phyloP scores from a whole-genome alignment of 2,888 invertebrate species.

The Cacoxenus indagator region DNA sequence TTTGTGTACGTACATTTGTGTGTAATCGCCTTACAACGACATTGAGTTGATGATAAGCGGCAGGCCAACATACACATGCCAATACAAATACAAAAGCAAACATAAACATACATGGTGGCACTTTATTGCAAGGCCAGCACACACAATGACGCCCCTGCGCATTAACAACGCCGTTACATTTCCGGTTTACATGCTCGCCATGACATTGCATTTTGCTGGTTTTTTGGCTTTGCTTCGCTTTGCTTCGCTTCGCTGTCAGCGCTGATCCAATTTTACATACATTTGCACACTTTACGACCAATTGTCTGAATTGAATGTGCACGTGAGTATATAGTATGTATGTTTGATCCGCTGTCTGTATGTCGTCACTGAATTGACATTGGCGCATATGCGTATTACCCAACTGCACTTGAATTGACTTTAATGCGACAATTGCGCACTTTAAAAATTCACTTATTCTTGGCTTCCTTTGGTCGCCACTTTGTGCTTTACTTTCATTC shows the following conservation, averaged over 20 bases:
- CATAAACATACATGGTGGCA: too few relatives aligned
- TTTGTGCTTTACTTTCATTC: background rate
- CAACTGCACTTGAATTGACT: slow-evolving; percentile 29
- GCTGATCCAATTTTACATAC: slow-evolving; percentile 43
- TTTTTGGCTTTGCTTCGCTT: background rate
- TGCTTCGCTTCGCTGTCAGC: slow-evolving; percentile 31
- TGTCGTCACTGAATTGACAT: slow-evolving; percentile 41
- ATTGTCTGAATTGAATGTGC: slow-evolving; percentile 19
- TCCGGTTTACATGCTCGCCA: slow-evolving; percentile 15
- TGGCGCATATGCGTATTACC: slow-evolving; percentile 46
- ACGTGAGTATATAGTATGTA: slow-evolving; percentile 7
- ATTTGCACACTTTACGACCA: slow-evolving; percentile 40
- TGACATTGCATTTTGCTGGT: background rate
- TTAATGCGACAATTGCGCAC: background rate
- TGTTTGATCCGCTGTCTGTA: slow-evolving; percentile 21
- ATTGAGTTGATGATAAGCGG: slow-evolving; percentile 48
- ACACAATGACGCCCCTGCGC: slow-evolving; percentile 11
- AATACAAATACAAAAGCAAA: slow-evolving; percentile 47
- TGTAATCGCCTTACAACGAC: slow-evolving; percentile 25
- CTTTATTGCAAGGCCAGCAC: slow-evolving; percentile 5
- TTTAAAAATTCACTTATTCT: background rate
- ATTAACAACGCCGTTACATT: slow-evolving; percentile 13
- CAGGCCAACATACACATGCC: background rate
- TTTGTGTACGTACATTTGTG: slow-evolving; percentile 3
- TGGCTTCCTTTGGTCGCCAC: background rate